Percentiles rank a stretch among this genome's conserved stretches.
Evolutionary conservation across 2,888 invertebrate genomes (phyloP).

Genomic region (Andricus curvator): DNA sequence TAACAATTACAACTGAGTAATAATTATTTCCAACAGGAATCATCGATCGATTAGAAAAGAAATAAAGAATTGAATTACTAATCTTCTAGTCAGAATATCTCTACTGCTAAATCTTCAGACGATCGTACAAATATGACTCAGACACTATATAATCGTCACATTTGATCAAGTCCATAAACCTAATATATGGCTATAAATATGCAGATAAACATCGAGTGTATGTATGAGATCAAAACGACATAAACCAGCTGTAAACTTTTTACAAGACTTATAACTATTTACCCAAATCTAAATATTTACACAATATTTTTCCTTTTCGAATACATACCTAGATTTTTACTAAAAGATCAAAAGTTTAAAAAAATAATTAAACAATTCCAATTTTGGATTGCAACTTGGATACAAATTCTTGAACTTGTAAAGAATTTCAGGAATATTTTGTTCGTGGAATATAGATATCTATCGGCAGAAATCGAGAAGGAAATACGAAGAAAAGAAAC

Average conservation of each 20-base stretch:
- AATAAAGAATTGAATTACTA: background rate
- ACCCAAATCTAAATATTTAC: background rate
- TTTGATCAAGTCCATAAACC: background rate
- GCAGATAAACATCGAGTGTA: background rate
- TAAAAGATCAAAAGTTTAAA: no score
- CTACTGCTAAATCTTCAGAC: background rate
- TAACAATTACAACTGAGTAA: background rate
- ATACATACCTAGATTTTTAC: no score
- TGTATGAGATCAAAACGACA: background rate
- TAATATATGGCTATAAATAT: background rate
- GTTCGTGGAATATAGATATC: background rate
- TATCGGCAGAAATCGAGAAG: background rate
- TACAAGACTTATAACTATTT: background rate
- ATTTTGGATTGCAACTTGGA: background rate
- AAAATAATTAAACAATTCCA: no score
- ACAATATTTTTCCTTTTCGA: no score
- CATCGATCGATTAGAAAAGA: background rate
- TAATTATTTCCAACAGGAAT: background rate
- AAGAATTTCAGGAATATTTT: background rate
- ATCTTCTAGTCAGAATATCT: background rate
- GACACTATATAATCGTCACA: background rate
- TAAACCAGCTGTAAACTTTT: background rate
- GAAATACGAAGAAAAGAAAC: background rate
- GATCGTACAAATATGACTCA: background rate
- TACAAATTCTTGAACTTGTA: background rate